Evolutionary conservation across 2,113 vertebrate species (phyloP).

Genomic region (Octodon degus): DNA sequence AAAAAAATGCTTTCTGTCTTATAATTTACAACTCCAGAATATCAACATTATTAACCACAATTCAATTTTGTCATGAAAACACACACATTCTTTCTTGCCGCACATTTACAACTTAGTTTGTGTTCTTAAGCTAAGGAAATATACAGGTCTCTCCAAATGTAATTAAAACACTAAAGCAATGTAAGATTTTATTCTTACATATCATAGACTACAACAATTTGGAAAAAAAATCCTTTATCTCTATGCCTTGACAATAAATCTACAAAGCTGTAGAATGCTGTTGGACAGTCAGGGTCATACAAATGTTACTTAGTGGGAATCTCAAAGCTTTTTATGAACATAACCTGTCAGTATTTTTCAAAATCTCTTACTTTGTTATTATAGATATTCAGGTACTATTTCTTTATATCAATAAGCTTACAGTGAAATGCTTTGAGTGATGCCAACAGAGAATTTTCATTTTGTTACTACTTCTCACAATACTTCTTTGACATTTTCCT

Average conservation of each 20-base stretch:
- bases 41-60: background rate
- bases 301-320: background rate
- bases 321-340: background rate
- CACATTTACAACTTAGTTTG: background rate
- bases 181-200: background rate
- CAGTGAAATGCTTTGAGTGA: background rate
- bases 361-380: background rate
- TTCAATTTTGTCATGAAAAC: background rate
- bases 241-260: background rate
- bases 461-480: background rate
- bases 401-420: background rate
- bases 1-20: background rate
- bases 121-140: background rate
- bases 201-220: background rate
- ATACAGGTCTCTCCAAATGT: fast-evolving
- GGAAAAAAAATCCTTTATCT: background rate
- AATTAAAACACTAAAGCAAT: background rate
- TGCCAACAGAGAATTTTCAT: background rate
- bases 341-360: background rate
- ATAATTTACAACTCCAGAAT: background rate
- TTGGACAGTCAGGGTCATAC: background rate
- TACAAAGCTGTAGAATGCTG: background rate
- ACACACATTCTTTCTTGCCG: background rate
- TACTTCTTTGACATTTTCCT: background rate
- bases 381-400: background rate